These are phyloP conservation scores for Miltochrista miniata DNA, from an alignment of 2,888 invertebrate species.

Conservation along the genomic window DNA sequence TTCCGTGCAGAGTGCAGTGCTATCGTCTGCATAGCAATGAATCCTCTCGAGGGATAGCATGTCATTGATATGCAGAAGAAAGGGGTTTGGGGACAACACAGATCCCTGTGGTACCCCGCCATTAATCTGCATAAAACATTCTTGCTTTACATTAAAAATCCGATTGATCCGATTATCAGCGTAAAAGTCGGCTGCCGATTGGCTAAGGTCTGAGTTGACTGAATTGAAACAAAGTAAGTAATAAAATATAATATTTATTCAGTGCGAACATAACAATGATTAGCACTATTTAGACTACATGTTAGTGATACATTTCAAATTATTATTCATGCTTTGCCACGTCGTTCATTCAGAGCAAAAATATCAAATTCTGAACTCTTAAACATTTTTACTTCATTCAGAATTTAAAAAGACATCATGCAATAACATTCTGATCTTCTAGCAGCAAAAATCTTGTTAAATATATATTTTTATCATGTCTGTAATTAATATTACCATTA, in stretches of 20 bases:
- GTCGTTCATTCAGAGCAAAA: neutral
- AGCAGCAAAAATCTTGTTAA: constrained; percentile 8
- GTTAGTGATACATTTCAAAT: neutral
- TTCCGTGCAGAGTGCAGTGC: no score
- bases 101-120: no score
- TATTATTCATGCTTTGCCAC: neutral
- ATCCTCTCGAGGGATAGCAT: no score
- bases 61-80: no score
- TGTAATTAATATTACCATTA: constrained; percentile 19
- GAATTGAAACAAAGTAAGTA: constrained; percentile 2
- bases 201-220: no score
- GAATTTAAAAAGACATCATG: neutral
- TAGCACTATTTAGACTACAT: constrained; percentile 1
- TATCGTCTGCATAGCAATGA: no score
- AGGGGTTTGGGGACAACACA: no score
- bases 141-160: no score
- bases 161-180: no score
- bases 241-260: constrained; percentile 28
- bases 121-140: no score
- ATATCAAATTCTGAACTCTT: neutral
- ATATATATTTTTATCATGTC: constrained; percentile 5
- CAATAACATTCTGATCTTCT: constrained; percentile 2
- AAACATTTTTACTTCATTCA: neutral
- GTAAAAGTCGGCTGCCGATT: no score
- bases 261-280: constrained; percentile 9